These are phyloP conservation scores for Oryzias woworae DNA, from an alignment of 2,113 vertebrate genomes.

Conservation along the genomic window DNA sequence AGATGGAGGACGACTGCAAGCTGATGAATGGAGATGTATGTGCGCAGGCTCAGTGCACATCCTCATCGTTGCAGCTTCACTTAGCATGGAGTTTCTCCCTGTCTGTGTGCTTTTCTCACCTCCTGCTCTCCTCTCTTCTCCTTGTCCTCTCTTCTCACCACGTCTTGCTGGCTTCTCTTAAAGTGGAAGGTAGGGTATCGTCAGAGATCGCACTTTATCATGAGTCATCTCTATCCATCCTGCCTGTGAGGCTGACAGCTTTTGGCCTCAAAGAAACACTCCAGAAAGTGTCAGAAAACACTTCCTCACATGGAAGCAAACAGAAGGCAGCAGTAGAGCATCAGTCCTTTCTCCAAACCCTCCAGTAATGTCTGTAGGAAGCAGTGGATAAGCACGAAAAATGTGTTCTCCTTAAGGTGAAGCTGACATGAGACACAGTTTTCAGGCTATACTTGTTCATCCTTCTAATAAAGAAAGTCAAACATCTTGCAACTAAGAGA, in stretches of 20 bases:
- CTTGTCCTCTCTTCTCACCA: constrained; percentile 13
- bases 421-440: no score
- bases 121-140: constrained; percentile 25
- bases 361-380: no score
- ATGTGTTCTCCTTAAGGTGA: no score
- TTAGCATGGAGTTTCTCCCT: no score
- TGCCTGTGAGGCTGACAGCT: neutral
- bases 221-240: constrained; percentile 13
- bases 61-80: no score
- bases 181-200: constrained; percentile 75
- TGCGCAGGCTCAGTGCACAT: constrained; percentile 9
- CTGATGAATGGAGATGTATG: constrained; percentile 94
- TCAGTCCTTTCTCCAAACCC: neutral
- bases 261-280: neutral
- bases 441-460: no score
- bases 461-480: no score
- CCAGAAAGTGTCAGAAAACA: neutral
- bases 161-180: constrained; percentile 55
- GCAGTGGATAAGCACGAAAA: no score
- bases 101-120: constrained; percentile 27
- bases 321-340: neutral
- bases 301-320: neutral
- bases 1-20: constrained; percentile 97
- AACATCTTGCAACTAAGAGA: no score
- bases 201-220: constrained; percentile 19